A percentile compares a stretch with the other conserved stretches of the same genome.
Evolutionary conservation across 1,140 invertebrate genomes (phyloP).

Genomic region (Caenorhabditis briggsae): DNA sequence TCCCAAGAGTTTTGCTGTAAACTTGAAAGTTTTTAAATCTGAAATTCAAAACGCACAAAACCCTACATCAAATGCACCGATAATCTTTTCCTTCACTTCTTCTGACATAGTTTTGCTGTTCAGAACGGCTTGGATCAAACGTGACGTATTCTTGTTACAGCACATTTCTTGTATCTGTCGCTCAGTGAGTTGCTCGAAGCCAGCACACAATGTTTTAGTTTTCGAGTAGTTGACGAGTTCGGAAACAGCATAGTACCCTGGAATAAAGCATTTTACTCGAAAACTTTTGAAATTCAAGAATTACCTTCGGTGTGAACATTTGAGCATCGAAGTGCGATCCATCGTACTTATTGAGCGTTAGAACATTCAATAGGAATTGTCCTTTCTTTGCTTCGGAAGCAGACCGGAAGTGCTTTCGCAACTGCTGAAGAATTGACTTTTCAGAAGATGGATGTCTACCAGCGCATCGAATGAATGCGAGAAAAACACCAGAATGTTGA

Average conservation of each 20-base stretch:
- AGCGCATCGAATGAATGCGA: slow-evolving; percentile 1
- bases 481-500: slow-evolving; percentile 3
- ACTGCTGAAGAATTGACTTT: slow-evolving; percentile 5
- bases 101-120: slow-evolving; percentile 31
- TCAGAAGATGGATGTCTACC: slow-evolving; percentile 6
- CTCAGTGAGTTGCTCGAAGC: slow-evolving; percentile 10
- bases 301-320: slow-evolving; percentile 32
- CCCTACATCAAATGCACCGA: slow-evolving; percentile 57
- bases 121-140: slow-evolving; percentile 57
- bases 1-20: slow-evolving; percentile 58
- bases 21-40: neutral
- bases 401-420: slow-evolving; percentile 41
- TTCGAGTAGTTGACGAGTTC: slow-evolving; percentile 45
- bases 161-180: slow-evolving; percentile 51
- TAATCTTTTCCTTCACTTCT: slow-evolving; percentile 58
- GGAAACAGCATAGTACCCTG: slow-evolving; percentile 54
- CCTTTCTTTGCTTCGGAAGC: slow-evolving; percentile 31
- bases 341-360: slow-evolving; percentile 45
- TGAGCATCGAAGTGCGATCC: slow-evolving; percentile 40
- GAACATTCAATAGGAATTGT: slow-evolving; percentile 49
- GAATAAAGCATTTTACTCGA: neutral
- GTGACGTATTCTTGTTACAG: slow-evolving; percentile 36
- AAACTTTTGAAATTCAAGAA: slow-evolving; percentile 1
- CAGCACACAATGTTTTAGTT: slow-evolving; percentile 15
- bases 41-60: neutral